Base-by-base conservation (phyloP, 1,140 invertebrate species). In the Pseudobourletiella spinata region DNA sequence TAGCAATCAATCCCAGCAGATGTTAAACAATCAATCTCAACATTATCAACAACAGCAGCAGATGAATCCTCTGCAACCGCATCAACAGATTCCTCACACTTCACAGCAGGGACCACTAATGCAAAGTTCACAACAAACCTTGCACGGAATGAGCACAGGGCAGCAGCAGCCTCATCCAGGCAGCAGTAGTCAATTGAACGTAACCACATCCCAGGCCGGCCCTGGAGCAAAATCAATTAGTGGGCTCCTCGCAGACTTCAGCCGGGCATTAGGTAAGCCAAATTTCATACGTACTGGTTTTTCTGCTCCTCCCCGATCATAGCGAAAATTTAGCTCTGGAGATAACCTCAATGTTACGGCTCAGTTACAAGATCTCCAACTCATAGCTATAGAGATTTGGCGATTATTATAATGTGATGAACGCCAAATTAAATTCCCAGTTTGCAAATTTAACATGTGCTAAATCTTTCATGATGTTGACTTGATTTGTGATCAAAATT, bases 161-260 rank as follows among this genome's bases (percentile, higher is more conserved):
- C 25, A 35, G 15, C 29, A 59, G 30, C 24, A 51, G 18, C 42
- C 25, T 25, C 44, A 52, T 2, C 42, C 32, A 22, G 35, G 50
- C 15, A 52, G 48, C 32, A 32, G 35, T 14, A 35, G 32, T 29
- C 55, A 58, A 22, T 52, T 66, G n/a, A 30, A 35, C 29, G 55
- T 58, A 4, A 51, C 30, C 3, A 56, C 51, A 18, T 52, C 63
- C 8, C 43, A 59, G 32, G 54, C 65, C 15, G 63, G 61, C 6
- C 62, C 58, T 30, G 63, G 60, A 32, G 42, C 57, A 32, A 57
- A 72, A 52, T 76, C 75, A 25, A 78, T 80, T 22, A 78, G 76
- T 66, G 78, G 77, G 28, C 79, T 81, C 74, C 65, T 81, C 35
- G 79, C 79, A 18, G 79, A 81, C 67, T 81, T 81, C 66, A 80